Percentiles rank a stretch among this genome's conserved stretches.
phyloP scores from a whole-genome alignment of 2,888 invertebrate genomes.

The Ectobius pallidus region DNA sequence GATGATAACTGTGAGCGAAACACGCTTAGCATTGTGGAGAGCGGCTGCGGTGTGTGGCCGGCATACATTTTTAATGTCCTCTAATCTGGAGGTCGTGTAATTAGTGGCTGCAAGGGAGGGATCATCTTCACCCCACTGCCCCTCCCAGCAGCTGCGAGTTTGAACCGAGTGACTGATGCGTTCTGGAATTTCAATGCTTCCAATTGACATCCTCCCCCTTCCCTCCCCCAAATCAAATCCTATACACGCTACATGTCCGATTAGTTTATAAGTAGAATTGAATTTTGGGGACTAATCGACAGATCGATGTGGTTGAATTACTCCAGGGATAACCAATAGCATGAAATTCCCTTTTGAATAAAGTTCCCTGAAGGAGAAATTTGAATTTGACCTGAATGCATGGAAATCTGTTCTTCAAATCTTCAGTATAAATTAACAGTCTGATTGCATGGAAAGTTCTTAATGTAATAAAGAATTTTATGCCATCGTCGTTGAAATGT shows the following conservation, averaged over 20 bases:
- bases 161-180: not conserved
- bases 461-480: too few relatives aligned
- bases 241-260: not conserved
- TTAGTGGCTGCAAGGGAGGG: not conserved
- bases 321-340: not conserved
- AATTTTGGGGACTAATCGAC: not conserved
- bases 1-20: too few relatives aligned
- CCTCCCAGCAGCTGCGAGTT: not conserved
- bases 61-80: too few relatives aligned
- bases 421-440: too few relatives aligned
- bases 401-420: too few relatives aligned
- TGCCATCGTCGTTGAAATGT: too few relatives aligned
- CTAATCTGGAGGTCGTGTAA: not conserved
- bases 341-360: too few relatives aligned
- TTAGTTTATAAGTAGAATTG: slow-evolving; percentile 11
- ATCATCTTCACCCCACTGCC: not conserved
- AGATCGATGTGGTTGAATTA: not conserved
- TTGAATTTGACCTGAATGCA: too few relatives aligned
- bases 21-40: too few relatives aligned
- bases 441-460: too few relatives aligned
- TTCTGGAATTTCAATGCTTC: not conserved
- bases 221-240: not conserved
- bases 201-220: not conserved
- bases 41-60: too few relatives aligned
- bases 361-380: too few relatives aligned